Conservation (phyloP, 2,888 invertebrate species). For the Anaspis maculata region DNA sequence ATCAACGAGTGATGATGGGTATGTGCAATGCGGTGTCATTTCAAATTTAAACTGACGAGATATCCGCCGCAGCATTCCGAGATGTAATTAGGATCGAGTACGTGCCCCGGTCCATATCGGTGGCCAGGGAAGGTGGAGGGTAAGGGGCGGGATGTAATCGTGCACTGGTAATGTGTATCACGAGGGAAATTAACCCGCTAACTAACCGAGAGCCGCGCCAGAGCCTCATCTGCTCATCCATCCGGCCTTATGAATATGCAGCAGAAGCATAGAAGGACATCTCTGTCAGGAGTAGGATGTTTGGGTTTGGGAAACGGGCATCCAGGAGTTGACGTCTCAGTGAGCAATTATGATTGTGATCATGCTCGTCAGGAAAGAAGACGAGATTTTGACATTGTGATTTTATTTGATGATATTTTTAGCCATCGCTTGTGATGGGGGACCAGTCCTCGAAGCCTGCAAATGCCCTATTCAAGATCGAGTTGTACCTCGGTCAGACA, state of each 20-base stretch:
- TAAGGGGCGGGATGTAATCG: conserved; percentile 21
- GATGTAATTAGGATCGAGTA: conserved; percentile 30
- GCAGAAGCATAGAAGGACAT: no score
- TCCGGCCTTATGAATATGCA: conserved; percentile 14
- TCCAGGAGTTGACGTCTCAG: no score
- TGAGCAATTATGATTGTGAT: no score
- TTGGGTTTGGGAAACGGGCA: no score
- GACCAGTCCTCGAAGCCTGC: no score
- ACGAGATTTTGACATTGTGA: no score
- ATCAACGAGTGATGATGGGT: conserved; percentile 10
- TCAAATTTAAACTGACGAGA: conserved; percentile 17
- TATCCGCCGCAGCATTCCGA: conserved; percentile 13
- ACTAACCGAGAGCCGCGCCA: conserved; percentile 33
- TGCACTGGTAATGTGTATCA: conserved; percentile 38
- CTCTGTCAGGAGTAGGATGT: no score
- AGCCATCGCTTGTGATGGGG: no score
- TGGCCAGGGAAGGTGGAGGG: conserved; percentile 1
- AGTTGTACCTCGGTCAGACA: no score
- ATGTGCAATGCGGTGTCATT: conserved; percentile 19
- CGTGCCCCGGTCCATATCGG: conserved; percentile 29
- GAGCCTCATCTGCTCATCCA: conserved; percentile 2
- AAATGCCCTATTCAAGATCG: no score
- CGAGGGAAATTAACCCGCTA: conserved; percentile 44
- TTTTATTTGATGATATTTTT: no score
- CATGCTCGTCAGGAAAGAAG: no score